Evolutionary conservation across 2,113 vertebrate species (phyloP), one percentile per base, ranked within the genome.

Genomic region (Accipiter virgatus): DNA sequence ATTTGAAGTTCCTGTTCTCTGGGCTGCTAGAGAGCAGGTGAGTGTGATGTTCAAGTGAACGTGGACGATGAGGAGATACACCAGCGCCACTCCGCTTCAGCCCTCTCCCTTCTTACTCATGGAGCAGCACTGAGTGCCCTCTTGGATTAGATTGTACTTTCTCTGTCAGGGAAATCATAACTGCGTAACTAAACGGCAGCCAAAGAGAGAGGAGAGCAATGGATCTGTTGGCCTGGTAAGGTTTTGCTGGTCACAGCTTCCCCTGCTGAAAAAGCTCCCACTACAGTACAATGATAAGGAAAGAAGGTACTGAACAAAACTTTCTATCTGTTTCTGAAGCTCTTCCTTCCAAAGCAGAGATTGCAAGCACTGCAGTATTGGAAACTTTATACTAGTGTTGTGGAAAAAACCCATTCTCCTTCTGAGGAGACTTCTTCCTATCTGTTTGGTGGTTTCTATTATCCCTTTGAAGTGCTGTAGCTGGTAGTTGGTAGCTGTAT

Each of bases 51-150:
- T 81, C 43, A 61, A 71, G 59, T 61, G 65, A 75, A 74, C 17
- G 26, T 8, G 14, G 10, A 21, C 0, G 2, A 45, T 38, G 40
- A 65, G 34, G 65, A 87, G 84, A 66, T 80, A 68, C 20, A 74
- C 9, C 73, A 93, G 73, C 59, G 78, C 73, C 32, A 56, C 88
- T 87, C 90, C 91, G 67, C 65, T 92, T 91, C 92, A 96, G 94
- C 86, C 81, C 81, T 87, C 95, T 97, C 91, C 91, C 94, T 93
- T 97, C 91, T 96, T 96, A 80, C 84, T 90, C 43, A 58, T 80
- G 84, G 84, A 88, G 86, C 32, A 81, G 73, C 26, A 58, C 50
- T 27, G n/a, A 70, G 55, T 88, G 74, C 42, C 74, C 21, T 53
- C 45, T 11, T 47, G 56, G 32, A 14, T 53, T 16, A 53, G 50